These are phyloP conservation scores for Eufriesea mexicana DNA, from an alignment of 1,140 invertebrate genomes.

Conservation along the genomic window DNA sequence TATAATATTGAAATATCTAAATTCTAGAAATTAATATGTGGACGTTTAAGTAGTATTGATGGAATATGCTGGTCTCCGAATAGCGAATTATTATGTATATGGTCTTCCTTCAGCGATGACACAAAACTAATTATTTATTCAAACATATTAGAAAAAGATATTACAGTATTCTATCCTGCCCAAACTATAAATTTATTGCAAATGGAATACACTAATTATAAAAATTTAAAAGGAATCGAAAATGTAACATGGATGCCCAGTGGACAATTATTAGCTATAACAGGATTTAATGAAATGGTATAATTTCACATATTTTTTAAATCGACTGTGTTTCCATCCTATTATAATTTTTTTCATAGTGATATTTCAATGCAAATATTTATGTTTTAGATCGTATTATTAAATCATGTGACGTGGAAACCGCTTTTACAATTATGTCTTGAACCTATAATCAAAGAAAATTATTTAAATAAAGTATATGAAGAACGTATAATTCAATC, in stretches of 20 bases:
- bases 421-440: conserved; percentile 73
- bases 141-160: conserved; percentile 70
- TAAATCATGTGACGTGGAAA: conserved; percentile 79
- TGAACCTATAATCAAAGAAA: conserved; percentile 76
- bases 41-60: conserved; percentile 74
- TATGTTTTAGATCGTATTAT: conserved; percentile 71
- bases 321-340: not conserved
- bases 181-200: conserved; percentile 23
- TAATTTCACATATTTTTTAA: not conserved
- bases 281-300: conserved; percentile 79
- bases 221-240: conserved; percentile 76
- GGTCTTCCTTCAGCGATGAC: conserved; percentile 75
- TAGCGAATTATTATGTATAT: conserved; percentile 77
- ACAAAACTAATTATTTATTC: conserved; percentile 79
- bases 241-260: conserved; percentile 76
- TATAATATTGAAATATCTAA: not conserved
- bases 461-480: conserved; percentile 77
- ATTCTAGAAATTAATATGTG: conserved; percentile 79
- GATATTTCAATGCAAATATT: conserved; percentile 23
- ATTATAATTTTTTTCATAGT: not conserved
- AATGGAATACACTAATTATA: conserved; percentile 9
- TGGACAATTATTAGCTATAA: conserved; percentile 78
- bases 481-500: conserved; percentile 72
- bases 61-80: conserved; percentile 79
- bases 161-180: conserved; percentile 70